These are phyloP conservation scores for Carcina quercana DNA, from an alignment of 2,888 invertebrate species.

Conservation along the genomic window DNA sequence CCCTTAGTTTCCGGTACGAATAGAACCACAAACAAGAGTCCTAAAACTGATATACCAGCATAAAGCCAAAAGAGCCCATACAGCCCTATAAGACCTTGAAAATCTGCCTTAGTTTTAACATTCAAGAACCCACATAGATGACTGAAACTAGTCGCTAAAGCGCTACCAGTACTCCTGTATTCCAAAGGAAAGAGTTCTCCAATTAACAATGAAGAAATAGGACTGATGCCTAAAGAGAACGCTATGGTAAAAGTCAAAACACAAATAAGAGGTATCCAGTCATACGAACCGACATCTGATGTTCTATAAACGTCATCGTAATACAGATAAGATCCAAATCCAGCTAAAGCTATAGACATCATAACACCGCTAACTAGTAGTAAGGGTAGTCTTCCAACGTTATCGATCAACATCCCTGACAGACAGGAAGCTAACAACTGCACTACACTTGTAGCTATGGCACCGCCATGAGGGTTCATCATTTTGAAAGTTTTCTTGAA, in stretches of 20 bases:
- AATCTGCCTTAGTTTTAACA: conserved; percentile 88
- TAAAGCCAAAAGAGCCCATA: conserved; percentile 93
- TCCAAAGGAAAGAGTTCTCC: conserved; percentile 83
- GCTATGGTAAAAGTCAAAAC: conserved; percentile 88
- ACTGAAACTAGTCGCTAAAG: conserved; percentile 86
- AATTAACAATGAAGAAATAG: conserved; percentile 82
- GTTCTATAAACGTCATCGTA: conserved; percentile 77
- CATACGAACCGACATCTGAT: conserved; percentile 71
- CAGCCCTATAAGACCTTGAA: conserved; percentile 81
- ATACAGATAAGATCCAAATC: conserved; percentile 89
- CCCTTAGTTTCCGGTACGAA: conserved; percentile 95
- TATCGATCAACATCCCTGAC: conserved; percentile 89
- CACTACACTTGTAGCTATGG: conserved; percentile 88
- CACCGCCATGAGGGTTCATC: conserved; percentile 87
- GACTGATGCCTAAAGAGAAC: conserved; percentile 85
- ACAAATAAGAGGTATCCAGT: conserved; percentile 90
- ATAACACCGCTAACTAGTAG: conserved; percentile 87
- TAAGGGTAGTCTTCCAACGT: conserved; percentile 87
- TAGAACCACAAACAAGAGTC: conserved; percentile 86
- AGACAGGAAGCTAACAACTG: conserved; percentile 87
- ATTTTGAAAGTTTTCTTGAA: conserved; percentile 88
- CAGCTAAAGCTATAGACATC: conserved; percentile 88
- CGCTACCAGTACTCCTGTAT: conserved; percentile 79
- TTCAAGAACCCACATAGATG: conserved; percentile 90
- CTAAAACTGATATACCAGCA: conserved; percentile 84